Evolutionary conservation across 2,113 vertebrate genomes (phyloP).

Genomic region (Corydoras maculifer): DNA sequence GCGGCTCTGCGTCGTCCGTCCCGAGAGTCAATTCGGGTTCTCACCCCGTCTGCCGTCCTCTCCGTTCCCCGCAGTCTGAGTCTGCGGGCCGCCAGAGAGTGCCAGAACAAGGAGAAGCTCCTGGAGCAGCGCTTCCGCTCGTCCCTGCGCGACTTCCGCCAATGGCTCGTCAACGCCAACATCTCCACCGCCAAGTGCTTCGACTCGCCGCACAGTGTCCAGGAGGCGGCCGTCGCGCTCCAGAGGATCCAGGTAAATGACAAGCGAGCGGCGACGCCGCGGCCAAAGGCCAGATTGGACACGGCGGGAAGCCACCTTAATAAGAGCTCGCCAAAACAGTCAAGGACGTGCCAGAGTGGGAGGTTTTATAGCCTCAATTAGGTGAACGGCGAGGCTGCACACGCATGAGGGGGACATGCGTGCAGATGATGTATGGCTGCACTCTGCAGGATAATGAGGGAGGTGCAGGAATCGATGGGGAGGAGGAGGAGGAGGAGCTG

Average conservation of each 20-base stretch:
- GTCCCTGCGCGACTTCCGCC: slow-evolving; percentile 85
- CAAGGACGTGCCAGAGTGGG: slow-evolving; percentile 35
- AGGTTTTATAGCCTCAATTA: slow-evolving; percentile 44
- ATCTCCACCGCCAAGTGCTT: slow-evolving; percentile 92
- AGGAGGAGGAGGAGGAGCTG: background rate
- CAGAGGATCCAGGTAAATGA: slow-evolving; percentile 83
- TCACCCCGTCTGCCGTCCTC: slow-evolving; percentile 45
- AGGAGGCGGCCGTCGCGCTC: slow-evolving; percentile 74
- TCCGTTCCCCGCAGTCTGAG: slow-evolving; percentile 70
- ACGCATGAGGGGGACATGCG: background rate
- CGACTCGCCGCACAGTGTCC: slow-evolving; percentile 82
- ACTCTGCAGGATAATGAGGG: background rate
- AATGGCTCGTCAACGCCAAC: slow-evolving; percentile 91
- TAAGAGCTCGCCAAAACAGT: slow-evolving; percentile 25
- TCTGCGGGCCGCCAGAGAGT: slow-evolving; percentile 85
- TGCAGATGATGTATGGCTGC: slow-evolving; percentile 22
- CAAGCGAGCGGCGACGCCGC: background rate
- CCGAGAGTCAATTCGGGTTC: slow-evolving; percentile 35
- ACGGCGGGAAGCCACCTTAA: slow-evolving; percentile 32
- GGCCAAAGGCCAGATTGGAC: slow-evolving; percentile 17
- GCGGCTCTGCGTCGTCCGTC: slow-evolving; percentile 36
- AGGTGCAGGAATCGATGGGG: background rate
- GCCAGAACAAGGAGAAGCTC: slow-evolving; percentile 90
- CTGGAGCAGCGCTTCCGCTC: slow-evolving; percentile 86
- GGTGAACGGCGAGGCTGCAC: slow-evolving; percentile 16